Evolutionary conservation across 2,797 vertebrate genomes (phyloP).

Genomic region (Sphaeramia orbicularis): DNA sequence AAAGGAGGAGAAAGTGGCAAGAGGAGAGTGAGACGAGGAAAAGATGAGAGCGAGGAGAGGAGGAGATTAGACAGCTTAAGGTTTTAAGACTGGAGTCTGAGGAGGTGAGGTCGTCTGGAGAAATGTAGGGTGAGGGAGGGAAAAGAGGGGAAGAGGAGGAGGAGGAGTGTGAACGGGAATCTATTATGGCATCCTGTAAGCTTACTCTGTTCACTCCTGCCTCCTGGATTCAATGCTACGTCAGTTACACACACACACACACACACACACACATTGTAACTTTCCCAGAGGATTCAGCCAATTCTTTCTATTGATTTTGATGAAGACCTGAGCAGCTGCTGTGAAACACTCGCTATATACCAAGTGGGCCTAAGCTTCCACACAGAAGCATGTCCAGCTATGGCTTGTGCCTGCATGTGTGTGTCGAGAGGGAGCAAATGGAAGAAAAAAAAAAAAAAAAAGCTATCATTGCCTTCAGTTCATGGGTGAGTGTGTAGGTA

Average conservation of each 20-base stretch:
- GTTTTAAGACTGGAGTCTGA: constrained; percentile 54
- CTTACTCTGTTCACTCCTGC: constrained; percentile 54
- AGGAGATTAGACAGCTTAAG: constrained; percentile 65
- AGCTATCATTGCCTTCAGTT: constrained; percentile 17
- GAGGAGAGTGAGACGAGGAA: constrained; percentile 24
- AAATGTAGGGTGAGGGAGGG: constrained; percentile 18
- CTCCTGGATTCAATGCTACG: constrained; percentile 55
- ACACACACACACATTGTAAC: constrained; percentile 44
- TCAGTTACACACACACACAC: constrained; percentile 38
- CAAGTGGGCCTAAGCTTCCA: constrained; percentile 58
- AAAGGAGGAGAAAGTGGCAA: constrained; percentile 27
- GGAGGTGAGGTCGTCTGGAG: constrained; percentile 56
- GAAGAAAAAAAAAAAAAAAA: neutral
- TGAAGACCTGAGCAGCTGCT: constrained; percentile 61
- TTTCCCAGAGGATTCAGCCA: constrained; percentile 63
- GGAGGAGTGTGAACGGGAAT: constrained; percentile 56
- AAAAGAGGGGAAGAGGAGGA: constrained; percentile 18
- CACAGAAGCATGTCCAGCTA: constrained; percentile 38
- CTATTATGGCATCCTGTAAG: constrained; percentile 67
- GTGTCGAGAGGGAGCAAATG: constrained; percentile 27
- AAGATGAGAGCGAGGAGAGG: constrained; percentile 42
- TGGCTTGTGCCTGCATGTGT: constrained; percentile 9
- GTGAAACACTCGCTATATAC: constrained; percentile 66
- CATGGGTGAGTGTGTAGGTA: neutral
- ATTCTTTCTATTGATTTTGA: constrained; percentile 78